Percentiles rank a stretch among this genome's conserved stretches.
Evolutionary conservation across 2,888 invertebrate species (phyloP).

Genomic region (Agelastica alni): DNA sequence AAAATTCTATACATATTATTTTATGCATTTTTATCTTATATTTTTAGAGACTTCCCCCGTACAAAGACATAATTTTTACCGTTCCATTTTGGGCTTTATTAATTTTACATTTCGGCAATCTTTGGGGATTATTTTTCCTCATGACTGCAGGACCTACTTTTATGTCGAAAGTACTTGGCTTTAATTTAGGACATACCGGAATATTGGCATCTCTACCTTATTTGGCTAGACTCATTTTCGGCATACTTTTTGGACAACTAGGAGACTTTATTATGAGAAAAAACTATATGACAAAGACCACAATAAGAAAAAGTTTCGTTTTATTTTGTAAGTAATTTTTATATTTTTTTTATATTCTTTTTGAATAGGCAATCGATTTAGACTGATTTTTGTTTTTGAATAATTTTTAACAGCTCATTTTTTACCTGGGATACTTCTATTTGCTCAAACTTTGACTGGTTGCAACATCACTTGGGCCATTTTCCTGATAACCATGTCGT

Average conservation of each 20-base stretch:
- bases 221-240: constrained; percentile 68
- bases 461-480: constrained; percentile 67
- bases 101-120: constrained; percentile 73
- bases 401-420: constrained; percentile 54
- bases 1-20: not conserved
- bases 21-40: constrained; percentile 12
- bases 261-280: constrained; percentile 66
- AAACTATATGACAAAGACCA: constrained; percentile 58
- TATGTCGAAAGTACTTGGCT: constrained; percentile 72
- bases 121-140: constrained; percentile 77
- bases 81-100: constrained; percentile 71
- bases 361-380: not conserved
- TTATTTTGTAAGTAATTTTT: constrained; percentile 61
- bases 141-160: constrained; percentile 78
- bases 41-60: constrained; percentile 68
- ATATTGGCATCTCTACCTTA: constrained; percentile 73
- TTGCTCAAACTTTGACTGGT: constrained; percentile 64
- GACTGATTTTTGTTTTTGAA: too few relatives aligned
- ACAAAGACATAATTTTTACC: constrained; percentile 65
- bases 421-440: constrained; percentile 59
- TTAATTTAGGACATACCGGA: constrained; percentile 72
- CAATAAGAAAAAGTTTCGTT: constrained; percentile 69
- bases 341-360: not conserved
- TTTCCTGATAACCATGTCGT: constrained; percentile 68
- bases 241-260: constrained; percentile 71